These are phyloP conservation scores for Pterocles orientalis DNA, from an alignment of 2,113 vertebrate genomes.

Conservation along the genomic window DNA sequence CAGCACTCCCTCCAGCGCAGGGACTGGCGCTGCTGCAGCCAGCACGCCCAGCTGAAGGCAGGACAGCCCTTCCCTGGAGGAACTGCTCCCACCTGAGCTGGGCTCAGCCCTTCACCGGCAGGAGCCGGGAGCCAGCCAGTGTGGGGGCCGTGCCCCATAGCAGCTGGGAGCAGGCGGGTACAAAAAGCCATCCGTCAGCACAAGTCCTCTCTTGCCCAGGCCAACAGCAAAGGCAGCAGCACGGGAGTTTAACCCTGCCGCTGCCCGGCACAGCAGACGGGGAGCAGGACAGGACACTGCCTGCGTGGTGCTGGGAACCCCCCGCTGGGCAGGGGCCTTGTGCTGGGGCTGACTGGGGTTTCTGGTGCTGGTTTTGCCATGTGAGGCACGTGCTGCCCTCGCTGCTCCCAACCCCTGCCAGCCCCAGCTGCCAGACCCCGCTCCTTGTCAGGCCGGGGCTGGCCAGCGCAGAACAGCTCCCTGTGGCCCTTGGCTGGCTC, in stretches of 20 bases:
- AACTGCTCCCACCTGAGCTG: background rate
- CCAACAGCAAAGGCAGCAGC: background rate
- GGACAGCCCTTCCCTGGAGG: background rate
- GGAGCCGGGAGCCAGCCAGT: background rate
- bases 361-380: background rate
- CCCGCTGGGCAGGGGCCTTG: background rate
- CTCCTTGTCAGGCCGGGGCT: background rate
- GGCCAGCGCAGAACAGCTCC: background rate
- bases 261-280: background rate
- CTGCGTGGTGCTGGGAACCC: background rate
- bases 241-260: background rate
- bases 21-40: background rate
- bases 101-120: background rate
- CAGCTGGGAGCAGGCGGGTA: background rate
- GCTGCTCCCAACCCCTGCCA: background rate
- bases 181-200: background rate
- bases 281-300: background rate
- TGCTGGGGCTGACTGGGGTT: background rate
- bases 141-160: background rate
- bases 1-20: background rate
- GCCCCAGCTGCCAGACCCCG: background rate
- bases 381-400: fast-evolving
- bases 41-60: background rate
- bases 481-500: fast-evolving
- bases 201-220: constrained; percentile 15